Conservation (phyloP, 2,888 invertebrate species). For the Thelaira solivaga region DNA sequence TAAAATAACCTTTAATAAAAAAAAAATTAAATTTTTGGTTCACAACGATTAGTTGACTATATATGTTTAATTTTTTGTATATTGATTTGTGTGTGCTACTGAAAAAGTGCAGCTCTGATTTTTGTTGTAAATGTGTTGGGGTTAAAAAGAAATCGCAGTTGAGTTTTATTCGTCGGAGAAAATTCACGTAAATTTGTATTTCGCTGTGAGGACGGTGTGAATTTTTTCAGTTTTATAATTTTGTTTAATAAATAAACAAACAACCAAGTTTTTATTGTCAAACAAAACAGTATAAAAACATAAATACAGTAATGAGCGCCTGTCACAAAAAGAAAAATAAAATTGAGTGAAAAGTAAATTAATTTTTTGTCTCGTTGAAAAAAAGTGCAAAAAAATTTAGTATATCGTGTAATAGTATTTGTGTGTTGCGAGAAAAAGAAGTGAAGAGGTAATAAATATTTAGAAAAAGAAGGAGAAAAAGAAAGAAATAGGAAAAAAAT, state of each 20-base stretch:
- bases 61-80: neutral
- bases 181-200: slow-evolving; percentile 42
- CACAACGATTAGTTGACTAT: neutral
- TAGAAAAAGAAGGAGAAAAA: slow-evolving; percentile 5
- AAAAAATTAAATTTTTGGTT: neutral
- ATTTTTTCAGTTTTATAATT: slow-evolving; percentile 42
- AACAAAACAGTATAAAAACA: neutral
- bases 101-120: slow-evolving; percentile 34
- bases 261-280: slow-evolving; percentile 14
- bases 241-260: slow-evolving; percentile 39
- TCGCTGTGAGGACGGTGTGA: slow-evolving; percentile 30
- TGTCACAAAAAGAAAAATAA: neutral
- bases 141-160: slow-evolving; percentile 48
- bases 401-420: slow-evolving; percentile 43
- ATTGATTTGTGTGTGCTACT: neutral
- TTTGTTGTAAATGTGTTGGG: slow-evolving; percentile 34
- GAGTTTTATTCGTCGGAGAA: slow-evolving; percentile 59
- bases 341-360: neutral
- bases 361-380: neutral
- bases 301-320: neutral
- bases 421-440: slow-evolving; percentile 38
- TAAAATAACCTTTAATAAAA: neutral
- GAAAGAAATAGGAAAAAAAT: slow-evolving; percentile 21
- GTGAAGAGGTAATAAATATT: slow-evolving; percentile 32
- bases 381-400: slow-evolving; percentile 44